A percentile compares a stretch with the other conserved stretches of the same genome.
Evolutionary conservation across 2,888 invertebrate species (phyloP).

Genomic region (Lacanobia wlatinum): DNA sequence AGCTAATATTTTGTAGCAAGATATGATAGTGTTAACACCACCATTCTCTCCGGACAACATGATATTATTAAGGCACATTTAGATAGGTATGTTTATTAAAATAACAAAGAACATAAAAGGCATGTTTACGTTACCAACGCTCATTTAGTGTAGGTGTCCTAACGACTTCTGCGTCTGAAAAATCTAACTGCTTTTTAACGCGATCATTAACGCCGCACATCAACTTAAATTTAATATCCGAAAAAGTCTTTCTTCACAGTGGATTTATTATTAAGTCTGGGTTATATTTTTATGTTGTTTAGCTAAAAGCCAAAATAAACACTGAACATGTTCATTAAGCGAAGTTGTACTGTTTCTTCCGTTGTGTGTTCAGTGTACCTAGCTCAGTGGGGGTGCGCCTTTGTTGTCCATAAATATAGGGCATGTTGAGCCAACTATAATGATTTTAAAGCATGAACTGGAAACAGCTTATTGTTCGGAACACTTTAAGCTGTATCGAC

Average conservation of each 20-base stretch:
- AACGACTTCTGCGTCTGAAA: conserved; percentile 12
- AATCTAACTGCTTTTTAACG: conserved; percentile 20
- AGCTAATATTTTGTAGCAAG: conserved; percentile 7
- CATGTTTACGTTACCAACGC: background rate
- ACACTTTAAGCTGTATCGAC: conserved; percentile 9
- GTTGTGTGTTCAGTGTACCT: conserved; percentile 26
- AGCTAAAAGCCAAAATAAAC: conserved; percentile 37
- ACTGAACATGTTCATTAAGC: conserved; percentile 46
- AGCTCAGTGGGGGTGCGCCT: conserved; percentile 45
- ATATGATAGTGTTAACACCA: background rate
- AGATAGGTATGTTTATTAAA: background rate
- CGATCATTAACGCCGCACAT: conserved; percentile 26
- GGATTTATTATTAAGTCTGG: conserved; percentile 8
- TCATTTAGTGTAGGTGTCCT: conserved; percentile 16
- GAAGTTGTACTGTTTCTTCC: conserved; percentile 54
- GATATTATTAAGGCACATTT: background rate
- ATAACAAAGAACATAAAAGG: conserved; percentile 4
- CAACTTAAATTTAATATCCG: conserved; percentile 14
- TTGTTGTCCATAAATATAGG: conserved; percentile 56
- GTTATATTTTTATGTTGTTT: conserved; percentile 18
- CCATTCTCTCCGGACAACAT: background rate
- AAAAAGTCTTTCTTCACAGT: conserved; percentile 4
- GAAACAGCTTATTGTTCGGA: conserved; percentile 47
- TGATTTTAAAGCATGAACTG: conserved; percentile 55
- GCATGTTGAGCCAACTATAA: conserved; percentile 50